Base-by-base conservation (phyloP, 2,888 invertebrate genomes). In the Sphaerophoria taeniata region DNA sequence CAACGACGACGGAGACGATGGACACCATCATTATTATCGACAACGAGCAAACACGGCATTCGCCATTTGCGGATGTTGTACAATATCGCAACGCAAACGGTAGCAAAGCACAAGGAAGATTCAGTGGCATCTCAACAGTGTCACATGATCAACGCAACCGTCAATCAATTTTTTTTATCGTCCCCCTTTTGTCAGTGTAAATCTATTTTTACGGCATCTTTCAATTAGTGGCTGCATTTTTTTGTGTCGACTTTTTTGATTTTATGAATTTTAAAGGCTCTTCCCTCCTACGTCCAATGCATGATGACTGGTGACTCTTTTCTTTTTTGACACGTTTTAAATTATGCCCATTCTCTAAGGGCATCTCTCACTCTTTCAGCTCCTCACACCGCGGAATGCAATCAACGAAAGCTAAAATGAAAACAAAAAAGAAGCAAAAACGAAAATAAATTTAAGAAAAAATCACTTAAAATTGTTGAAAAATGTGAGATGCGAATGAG, bases 161-260 rank as follows among this genome's bases (percentile, higher is more conserved):
- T 70, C 70, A 70, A 70, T 70, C 70, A 81, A 65, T 43, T 80
- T 69, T 24, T 24, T 24, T 24, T 24, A 7, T 43, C 45, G 56
- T 56, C 56, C 56, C 70, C 47, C 53, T 24, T 47, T 39, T 43
- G 49, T 51, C 67, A 53, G 49, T 47, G 31, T 49, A 60, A 60
- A 60, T 43, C 67, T 76, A 58, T 76, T 61, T 53, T 61, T 83
- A 83, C 78, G 78, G 78, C 83, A 83, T 83, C 79, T 83, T 83
- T 83, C 83, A 83, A 83, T 83, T 83, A 83, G 83, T 63, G 79
- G 36, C 53, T 65, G 45, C 51, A 70, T 61, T 61, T 61, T 36
- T 43, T 34, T 49, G 56, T 6, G 0, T 33, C 1, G 6, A 6
- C 6, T 34, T 45, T 33, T 39, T 43, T 63, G 53, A 55, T 45